Evolutionary conservation across 2,797 vertebrate genomes (phyloP).

Genomic region (Onychomys arenicola): DNA sequence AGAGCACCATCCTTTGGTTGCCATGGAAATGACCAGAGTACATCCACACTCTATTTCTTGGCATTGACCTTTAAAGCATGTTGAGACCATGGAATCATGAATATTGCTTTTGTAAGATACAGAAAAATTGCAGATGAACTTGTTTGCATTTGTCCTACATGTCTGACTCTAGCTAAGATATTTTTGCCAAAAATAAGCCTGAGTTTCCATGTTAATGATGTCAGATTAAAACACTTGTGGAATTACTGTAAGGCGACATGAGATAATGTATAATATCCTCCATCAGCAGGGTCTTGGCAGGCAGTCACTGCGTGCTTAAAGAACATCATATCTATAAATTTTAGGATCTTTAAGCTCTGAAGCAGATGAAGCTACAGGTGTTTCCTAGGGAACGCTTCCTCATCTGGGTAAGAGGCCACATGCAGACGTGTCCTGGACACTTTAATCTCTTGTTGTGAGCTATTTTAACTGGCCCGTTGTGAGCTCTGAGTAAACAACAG

Average conservation of each 20-base stretch:
- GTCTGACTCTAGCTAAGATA: not conserved
- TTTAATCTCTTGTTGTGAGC: conserved; percentile 5
- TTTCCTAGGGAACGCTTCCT: not conserved
- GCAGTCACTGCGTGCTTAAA: not conserved
- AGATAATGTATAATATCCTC: not conserved
- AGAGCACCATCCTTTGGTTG: not conserved
- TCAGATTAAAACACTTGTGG: not conserved
- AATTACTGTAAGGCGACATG: not conserved
- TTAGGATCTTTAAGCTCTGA: not conserved
- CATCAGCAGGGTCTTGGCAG: not conserved
- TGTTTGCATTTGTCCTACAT: not conserved
- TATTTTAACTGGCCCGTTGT: not conserved
- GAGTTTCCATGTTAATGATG: not conserved
- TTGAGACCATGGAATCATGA: not conserved
- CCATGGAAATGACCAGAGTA: not conserved
- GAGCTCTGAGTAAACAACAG: not conserved
- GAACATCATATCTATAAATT: not conserved
- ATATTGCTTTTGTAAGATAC: not conserved
- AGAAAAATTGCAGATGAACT: not conserved
- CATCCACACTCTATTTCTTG: not conserved
- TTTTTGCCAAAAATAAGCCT: not conserved
- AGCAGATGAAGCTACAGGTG: not conserved
- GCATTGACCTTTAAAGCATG: not conserved
- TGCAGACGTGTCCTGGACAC: not conserved
- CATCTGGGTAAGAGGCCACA: not conserved